A percentile compares a stretch with the other conserved stretches of the same genome.
Evolutionary conservation across 2,888 invertebrate genomes (phyloP).

Genomic region (Orchesellides sinensis): DNA sequence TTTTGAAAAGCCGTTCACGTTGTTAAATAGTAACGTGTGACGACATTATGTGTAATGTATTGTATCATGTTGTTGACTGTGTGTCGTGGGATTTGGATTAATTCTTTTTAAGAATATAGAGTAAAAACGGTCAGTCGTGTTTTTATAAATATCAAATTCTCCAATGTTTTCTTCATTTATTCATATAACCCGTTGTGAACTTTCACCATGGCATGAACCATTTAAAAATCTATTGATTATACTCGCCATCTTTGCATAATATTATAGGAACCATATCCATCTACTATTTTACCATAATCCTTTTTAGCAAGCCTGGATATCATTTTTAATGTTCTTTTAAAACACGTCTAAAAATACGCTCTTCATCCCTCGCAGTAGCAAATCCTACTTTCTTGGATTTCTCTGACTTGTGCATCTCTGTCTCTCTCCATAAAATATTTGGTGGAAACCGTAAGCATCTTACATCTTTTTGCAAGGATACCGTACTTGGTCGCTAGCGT

Average conservation of each 20-base stretch:
- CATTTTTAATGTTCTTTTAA: too few species aligned
- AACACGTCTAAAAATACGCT: too few species aligned
- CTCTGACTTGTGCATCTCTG: neutral
- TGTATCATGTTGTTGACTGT: conserved; percentile 63
- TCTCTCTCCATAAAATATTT: neutral
- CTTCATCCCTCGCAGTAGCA: neutral
- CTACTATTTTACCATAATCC: too few species aligned
- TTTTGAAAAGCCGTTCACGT: conserved; percentile 46
- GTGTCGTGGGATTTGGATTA: conserved; percentile 61
- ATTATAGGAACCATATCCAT: too few species aligned
- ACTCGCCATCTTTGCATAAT: neutral
- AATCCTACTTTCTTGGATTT: neutral
- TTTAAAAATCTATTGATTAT: neutral
- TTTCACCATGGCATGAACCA: neutral
- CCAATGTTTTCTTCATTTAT: neutral
- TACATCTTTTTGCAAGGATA: too few species aligned
- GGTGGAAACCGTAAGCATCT: neutral
- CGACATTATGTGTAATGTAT: conserved; percentile 50
- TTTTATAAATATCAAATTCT: conserved; percentile 20
- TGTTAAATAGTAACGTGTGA: too few species aligned
- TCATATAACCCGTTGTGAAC: neutral
- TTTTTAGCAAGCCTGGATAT: too few species aligned
- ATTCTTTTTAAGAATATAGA: conserved; percentile 53
- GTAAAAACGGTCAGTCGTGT: conserved; percentile 64
- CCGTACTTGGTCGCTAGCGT: conserved; percentile 35